These are phyloP conservation scores for Pachypanchax playfairii DNA, from an alignment of 2,113 vertebrate genomes.

Conservation along the genomic window DNA sequence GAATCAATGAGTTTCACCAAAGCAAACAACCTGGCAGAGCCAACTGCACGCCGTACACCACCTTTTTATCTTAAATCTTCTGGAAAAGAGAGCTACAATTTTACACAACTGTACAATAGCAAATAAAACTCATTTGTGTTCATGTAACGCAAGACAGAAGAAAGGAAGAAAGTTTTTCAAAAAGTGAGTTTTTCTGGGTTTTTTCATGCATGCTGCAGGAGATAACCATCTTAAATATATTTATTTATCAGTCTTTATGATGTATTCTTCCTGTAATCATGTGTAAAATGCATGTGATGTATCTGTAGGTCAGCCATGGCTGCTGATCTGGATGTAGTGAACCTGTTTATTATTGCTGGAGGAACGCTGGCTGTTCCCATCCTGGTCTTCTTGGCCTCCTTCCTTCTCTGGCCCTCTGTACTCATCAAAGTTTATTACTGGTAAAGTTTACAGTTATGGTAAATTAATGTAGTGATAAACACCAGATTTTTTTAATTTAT, in stretches of 20 bases:
- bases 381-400: constrained; percentile 89
- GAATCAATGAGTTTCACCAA: constrained; percentile 70
- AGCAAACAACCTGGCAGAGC: constrained; percentile 40
- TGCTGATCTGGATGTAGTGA: constrained; percentile 89
- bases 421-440: constrained; percentile 95
- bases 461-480: too few relatives aligned
- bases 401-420: constrained; percentile 91
- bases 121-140: constrained; percentile 7
- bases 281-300: background rate
- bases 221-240: background rate
- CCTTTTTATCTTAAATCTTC: background rate
- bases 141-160: constrained; percentile 23
- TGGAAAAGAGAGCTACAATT: background rate
- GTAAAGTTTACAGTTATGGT: too few relatives aligned
- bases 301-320: constrained; percentile 54
- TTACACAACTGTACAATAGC: constrained; percentile 1
- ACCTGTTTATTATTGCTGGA: constrained; percentile 88
- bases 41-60: constrained; percentile 33
- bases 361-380: constrained; percentile 92
- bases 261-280: background rate
- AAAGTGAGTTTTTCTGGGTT: constrained; percentile 59
- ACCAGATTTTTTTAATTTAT: background rate
- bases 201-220: background rate
- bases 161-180: constrained; percentile 4
- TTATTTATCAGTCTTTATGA: background rate